These are phyloP conservation scores for Hippocampus abdominalis DNA, from an alignment of 2,113 vertebrate species.

Conservation along the genomic window DNA sequence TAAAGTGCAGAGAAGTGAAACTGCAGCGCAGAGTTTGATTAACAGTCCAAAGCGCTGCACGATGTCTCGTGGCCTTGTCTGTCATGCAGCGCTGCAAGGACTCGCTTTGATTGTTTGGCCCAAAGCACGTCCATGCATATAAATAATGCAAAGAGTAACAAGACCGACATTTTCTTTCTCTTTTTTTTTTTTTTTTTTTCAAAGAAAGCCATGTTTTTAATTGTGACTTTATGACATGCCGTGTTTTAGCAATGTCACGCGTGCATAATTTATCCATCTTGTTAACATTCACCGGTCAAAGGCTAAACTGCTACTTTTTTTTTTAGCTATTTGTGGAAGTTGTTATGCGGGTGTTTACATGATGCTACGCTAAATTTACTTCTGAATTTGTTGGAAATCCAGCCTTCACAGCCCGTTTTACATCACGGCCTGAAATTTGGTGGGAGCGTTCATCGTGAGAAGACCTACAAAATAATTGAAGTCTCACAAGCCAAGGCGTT, in stretches of 20 bases:
- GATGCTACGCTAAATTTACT: background rate
- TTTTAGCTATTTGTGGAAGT: background rate
- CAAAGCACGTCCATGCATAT: conserved; percentile 11
- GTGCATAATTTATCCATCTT: conserved; percentile 19
- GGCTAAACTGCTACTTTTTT: background rate
- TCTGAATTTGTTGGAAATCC: background rate
- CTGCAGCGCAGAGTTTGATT: background rate
- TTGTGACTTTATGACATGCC: conserved; percentile 14
- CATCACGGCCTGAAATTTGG: background rate
- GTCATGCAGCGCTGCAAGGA: conserved; percentile 3
- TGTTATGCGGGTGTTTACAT: background rate
- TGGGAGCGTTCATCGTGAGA: background rate
- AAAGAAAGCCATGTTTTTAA: background rate
- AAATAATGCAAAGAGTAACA: conserved; percentile 28
- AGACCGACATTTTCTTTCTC: conserved; percentile 1
- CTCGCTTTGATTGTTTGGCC: conserved; percentile 22
- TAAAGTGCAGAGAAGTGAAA: background rate
- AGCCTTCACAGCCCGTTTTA: too few relatives aligned
- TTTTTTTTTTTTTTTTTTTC: background rate
- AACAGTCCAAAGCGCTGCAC: background rate
- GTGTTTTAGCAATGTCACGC: conserved; percentile 12
- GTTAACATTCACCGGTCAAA: conserved; percentile 7
- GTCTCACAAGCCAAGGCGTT: background rate
- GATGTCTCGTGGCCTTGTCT: background rate
- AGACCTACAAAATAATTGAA: background rate